Evolutionary conservation across 2,113 vertebrate genomes (phyloP), one percentile per base, ranked within the genome.

Genomic region (rat (Rattus norvegicus)): DNA sequence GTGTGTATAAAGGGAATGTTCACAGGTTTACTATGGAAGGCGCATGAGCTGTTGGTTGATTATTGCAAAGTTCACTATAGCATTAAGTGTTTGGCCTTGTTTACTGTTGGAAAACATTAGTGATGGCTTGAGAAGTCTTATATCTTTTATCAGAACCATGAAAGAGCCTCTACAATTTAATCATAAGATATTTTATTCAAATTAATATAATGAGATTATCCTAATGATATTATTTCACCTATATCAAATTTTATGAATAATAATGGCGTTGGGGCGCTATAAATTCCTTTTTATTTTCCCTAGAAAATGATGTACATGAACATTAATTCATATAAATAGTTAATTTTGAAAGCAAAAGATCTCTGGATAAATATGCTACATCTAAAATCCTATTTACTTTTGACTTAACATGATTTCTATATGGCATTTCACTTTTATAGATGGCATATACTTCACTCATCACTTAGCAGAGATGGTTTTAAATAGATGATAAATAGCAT

Each of bases 371-470:
- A 67, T 70, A 67, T 90, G 54, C 33, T 84, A 72, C 0, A 19
- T 9, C 56, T 81, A 49, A 0, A 33, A 88, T 91, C 0, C 36
- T 81, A 24, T 49, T 39, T 2, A 83, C 61, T 81, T 95, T 26
- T 2, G 11, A n/a, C 28, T 67, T 86, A 47, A 65, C 9, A 87
- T 54, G n/a, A 1, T 88, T 72, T 20, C 3, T 89, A 9, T 94
- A 7, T 95, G 70, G 86, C 67, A 92, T 87, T 94, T 79, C 7
- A 36, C 65, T 96, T 26, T 83, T 93, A 65, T 73, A n/a, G 65
- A 54, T 90, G 3, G 8, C 19, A 94, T 91, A 92, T 77, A 94
- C 43, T 84, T 6, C 36, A 89, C 63, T 11, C 52, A 2, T 28
- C 77, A 0, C 80, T 96, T 85, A 14, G 2, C 52, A 94, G 70